These are phyloP conservation scores for Pocillopora meandrina DNA, from an alignment of 92 coral and sea anemone species.

Conservation along the genomic window DNA sequence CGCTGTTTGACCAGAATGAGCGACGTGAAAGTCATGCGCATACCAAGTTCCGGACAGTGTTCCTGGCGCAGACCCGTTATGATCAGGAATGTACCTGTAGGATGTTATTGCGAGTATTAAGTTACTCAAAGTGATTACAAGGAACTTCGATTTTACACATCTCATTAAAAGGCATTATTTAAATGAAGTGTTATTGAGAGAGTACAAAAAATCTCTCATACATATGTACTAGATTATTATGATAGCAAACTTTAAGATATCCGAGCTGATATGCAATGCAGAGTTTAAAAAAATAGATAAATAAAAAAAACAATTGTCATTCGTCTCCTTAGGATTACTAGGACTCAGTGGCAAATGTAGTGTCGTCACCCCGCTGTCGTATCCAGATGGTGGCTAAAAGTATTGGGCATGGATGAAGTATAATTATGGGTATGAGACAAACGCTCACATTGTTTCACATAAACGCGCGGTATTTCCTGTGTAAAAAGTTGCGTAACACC, in stretches of 20 bases:
- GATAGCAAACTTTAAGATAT: no score
- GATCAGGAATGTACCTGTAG: slow-evolving; percentile 58
- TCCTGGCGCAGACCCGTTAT: background rate
- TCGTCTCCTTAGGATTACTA: no score
- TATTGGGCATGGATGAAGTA: no score
- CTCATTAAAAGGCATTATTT: background rate
- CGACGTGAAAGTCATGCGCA: slow-evolving; percentile 5
- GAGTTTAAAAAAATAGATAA: no score
- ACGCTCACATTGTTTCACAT: background rate
- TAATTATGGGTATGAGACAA: no score
- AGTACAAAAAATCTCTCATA: background rate
- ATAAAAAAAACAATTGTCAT: no score
- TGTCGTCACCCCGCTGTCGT: no score
- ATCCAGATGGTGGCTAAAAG: no score
- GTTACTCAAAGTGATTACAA: background rate
- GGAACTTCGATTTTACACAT: background rate
- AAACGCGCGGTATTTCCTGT: no score
- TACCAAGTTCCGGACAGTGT: background rate
- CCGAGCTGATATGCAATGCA: no score
- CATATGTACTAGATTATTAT: background rate
- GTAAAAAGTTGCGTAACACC: background rate
- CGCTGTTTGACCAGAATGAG: slow-evolving; percentile 25
- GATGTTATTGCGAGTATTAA: slow-evolving; percentile 68
- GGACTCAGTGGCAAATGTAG: no score
- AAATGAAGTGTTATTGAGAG: background rate